Percentiles rank a stretch among this genome's conserved stretches.
Evolutionary conservation across 53 echinoderm and acorn worm genomes (phyloP).

Genomic region (Patiria pectinifera): DNA sequence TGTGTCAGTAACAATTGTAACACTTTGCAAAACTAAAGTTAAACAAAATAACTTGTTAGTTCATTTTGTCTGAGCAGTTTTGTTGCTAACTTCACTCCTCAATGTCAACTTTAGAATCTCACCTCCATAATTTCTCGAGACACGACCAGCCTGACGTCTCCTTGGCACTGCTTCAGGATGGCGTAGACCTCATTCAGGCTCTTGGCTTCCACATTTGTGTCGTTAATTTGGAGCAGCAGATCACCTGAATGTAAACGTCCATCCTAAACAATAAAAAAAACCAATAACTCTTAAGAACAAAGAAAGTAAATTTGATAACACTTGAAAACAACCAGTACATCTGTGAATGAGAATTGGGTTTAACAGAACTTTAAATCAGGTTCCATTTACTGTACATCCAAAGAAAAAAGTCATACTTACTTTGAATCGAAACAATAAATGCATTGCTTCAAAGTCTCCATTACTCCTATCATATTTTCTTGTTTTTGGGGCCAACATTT

Average conservation of each 20-base stretch:
- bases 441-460: no score
- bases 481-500: no score
- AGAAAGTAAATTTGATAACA: not conserved
- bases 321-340: not conserved
- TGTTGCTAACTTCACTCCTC: not conserved
- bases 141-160: slow-evolving; percentile 71
- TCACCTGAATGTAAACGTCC: slow-evolving; percentile 87
- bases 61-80: not conserved
- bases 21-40: not conserved
- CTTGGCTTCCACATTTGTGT: slow-evolving; percentile 72
- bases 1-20: no score
- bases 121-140: slow-evolving; percentile 81
- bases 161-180: slow-evolving; percentile 75
- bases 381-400: no score
- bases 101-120: not conserved
- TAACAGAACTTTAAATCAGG: no score
- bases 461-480: no score
- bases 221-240: slow-evolving; percentile 80
- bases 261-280: slow-evolving; percentile 66
- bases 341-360: not conserved
- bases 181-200: slow-evolving; percentile 82
- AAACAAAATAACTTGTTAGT: not conserved
- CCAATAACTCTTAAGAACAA: not conserved
- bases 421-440: no score
- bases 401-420: no score